Conservation (phyloP, 2,888 invertebrate genomes). For the Catocala sponsa region DNA sequence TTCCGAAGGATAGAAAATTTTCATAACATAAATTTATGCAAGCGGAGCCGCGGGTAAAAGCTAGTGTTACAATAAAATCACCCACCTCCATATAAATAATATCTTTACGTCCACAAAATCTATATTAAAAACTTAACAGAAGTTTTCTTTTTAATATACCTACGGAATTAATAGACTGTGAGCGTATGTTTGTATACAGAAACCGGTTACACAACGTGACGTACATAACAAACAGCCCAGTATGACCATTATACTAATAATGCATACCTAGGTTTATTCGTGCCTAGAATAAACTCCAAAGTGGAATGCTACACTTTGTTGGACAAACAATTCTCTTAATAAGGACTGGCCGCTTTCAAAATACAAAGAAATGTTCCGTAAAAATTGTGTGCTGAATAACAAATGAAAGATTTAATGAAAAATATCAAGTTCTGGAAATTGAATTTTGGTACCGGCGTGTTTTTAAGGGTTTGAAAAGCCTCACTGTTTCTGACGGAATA, state of each 20-base stretch:
- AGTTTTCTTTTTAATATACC: slow-evolving; percentile 26
- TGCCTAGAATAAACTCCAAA: slow-evolving; percentile 37
- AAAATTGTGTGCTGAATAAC: slow-evolving; percentile 14
- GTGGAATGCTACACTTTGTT: slow-evolving; percentile 24
- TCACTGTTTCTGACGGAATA: too few species aligned
- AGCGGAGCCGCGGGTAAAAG: too few species aligned
- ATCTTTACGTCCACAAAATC: too few species aligned
- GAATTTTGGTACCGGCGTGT: too few species aligned
- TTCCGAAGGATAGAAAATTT: too few species aligned
- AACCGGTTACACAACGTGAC: slow-evolving; percentile 23
- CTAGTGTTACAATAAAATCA: too few species aligned
- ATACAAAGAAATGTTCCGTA: slow-evolving; percentile 12
- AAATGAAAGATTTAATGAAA: neutral
- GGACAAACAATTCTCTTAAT: slow-evolving; percentile 29
- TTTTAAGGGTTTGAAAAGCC: too few species aligned
- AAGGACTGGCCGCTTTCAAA: slow-evolving; percentile 27
- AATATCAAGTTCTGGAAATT: too few species aligned
- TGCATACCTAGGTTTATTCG: slow-evolving; percentile 44
- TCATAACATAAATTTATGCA: too few species aligned
- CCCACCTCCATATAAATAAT: too few species aligned
- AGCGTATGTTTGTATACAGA: slow-evolving; percentile 10
- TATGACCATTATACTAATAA: slow-evolving; percentile 41
- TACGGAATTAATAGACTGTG: slow-evolving; percentile 28
- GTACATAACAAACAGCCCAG: slow-evolving; percentile 39
- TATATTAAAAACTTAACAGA: neutral